Evolutionary conservation across 2,113 vertebrate species (phyloP), one percentile per base, ranked within the genome.

Genomic region (Cyphomyrus discorhynchus): DNA sequence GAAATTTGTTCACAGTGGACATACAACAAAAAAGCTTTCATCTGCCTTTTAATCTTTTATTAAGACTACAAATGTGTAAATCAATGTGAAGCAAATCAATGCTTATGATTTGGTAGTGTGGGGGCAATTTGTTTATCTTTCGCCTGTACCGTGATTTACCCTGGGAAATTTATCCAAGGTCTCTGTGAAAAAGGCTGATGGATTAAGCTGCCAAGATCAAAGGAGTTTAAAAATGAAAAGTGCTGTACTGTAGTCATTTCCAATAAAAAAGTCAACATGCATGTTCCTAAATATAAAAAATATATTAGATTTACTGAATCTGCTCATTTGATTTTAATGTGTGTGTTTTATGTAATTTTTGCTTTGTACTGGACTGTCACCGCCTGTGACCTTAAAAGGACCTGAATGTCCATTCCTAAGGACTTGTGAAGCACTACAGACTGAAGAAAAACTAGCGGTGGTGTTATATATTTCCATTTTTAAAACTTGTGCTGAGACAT

Each of bases 11-110:
- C 83, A 90, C 90, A 90, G 92, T 87, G 90, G 21, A 13, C 52
- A 49, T 58, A 83, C 6, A 77, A 86, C 46, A 89, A 91, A 91
- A 91, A 58, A 86, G 45, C 74, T 1, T 11, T 66, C 85, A 84
- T 56, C 88, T 91, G 89, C 88, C 90, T 94, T 92, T 92, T 92
- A 93, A 93, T 93, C 90, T 92, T 93, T 94, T 93, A 93, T 92
- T 92, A 93, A 92, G 58, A 35, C 89, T 90, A 92, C 93, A 91
- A 93, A 93, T 90, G 92, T 92, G 91, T 93, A 94, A 93, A 93
- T 95, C 91, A 92, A 92, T 92, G 90, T 35, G 13, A 91, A 89
- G 77, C 85, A 46, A 88, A 91, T 94, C 92, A 91, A 92, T 93
- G 91, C 62, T 74, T 89, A 85, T 85, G 77, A 85, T 89, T 58